Evolutionary conservation across 2,113 vertebrate genomes (phyloP), one percentile per base, ranked within the genome.

Genomic region (Melanerpes aurifrons): DNA sequence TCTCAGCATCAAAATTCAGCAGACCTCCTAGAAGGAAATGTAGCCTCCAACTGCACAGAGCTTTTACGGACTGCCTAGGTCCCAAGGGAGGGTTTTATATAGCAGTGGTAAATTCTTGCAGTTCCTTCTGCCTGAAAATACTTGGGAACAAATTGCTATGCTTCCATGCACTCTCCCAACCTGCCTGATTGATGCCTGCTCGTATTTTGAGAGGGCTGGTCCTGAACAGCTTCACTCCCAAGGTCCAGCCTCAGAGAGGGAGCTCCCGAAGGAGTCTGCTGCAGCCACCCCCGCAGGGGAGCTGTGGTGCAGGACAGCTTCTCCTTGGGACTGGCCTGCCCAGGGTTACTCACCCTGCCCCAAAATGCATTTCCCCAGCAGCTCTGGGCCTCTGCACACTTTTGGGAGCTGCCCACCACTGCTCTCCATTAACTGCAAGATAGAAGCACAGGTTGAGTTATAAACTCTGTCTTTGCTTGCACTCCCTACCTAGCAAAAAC

Each of bases 101-200:
- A 85, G 61, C 21, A 29, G 43, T 54, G 83, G 87, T 82, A 87
- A 95, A 92, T 74, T 82, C 76, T 67, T 90, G 83, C 43, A 87
- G 89, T 78, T 77, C 32, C 47, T 93, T 79, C 45, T 87, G 75
- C 62, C 57, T 85, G 83, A 82, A 94, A 90, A 92, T 53, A 58
- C 68, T 61, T 2, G 1, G 62, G 45, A 89, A 86, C 77, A 86
- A 89, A 79, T 58, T n/a, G 75, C 66, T 78, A 67, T 11, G 3
- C 85, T 82, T 85, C 86, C 82, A 17, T 28, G 58, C 15, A 8
- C 56, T 53, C 70, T 87, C 68, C 62, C 75, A 73, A 32, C 35
- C 47, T 21, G 11, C 53, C 40, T 47, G 62, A 43, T 58, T 62
- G 58, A 82, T 70, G 67, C 25, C 53, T 62, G 21, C 12, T 67